Base-by-base conservation (phyloP, 2,113 vertebrate genomes). In the Synchiropus splendidus region DNA sequence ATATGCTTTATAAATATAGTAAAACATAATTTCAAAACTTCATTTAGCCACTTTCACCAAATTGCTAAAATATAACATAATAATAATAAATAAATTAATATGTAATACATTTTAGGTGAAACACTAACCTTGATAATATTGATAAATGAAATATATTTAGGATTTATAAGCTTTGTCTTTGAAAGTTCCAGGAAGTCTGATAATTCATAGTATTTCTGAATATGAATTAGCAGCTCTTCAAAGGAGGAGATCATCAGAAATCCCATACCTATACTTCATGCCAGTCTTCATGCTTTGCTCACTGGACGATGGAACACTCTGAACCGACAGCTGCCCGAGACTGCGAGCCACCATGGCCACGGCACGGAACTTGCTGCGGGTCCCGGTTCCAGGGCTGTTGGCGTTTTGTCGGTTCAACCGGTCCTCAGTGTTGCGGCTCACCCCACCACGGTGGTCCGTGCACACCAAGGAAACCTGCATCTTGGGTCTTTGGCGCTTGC, bases 381-480 rank as follows among this genome's bases (percentile, higher is more conserved):
- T 85, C 49, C 88, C 88, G 2, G 88, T 86, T 81, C 77, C 86
- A 45, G 94, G 92, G 77, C 93, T 98, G 82, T 86, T 88, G 72
- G 88, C 83, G 1, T 89, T 89, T 21, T 92, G 89, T 5, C 93
- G 75, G 64, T 87, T 90, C 34, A 92, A 85, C 10, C 92, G 77
- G 31, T 97, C 93, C 12, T 96, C 93, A 0, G 91, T 83, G 59
- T 82, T 87, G 45, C 92, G 89, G 84, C 78, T 89, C 70, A 87
- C 83, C 3, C 91, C 93, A 42, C 92, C 93, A 59, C 89, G 88
- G 51, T 93, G 92, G 70, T 97, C 95, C 0, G 93, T 92, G 79
- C 94, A 98, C 42, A 89, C 87, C 18, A 98, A 88, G 2, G 94
- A 98, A 47, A 98, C 95, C 82, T 98, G 93, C 95, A 97, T 98